Evolutionary conservation across 2,888 invertebrate species (phyloP).

Genomic region (Unio pictorum): DNA sequence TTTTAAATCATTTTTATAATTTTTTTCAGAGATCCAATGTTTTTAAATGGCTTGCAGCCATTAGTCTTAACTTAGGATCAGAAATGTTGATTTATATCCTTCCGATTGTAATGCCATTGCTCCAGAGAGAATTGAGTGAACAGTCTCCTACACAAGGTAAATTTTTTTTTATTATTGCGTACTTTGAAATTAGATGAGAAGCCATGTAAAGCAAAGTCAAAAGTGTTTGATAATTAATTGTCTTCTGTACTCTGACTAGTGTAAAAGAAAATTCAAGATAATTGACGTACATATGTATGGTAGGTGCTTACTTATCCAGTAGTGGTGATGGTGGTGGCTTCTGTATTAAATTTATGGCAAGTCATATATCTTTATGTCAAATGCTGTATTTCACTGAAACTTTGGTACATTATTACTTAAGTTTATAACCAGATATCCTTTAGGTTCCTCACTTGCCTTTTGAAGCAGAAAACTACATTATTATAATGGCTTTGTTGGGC

Average conservation of each 20-base stretch:
- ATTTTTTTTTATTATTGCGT: neutral
- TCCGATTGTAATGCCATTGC: slow-evolving; percentile 80
- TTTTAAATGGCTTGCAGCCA: slow-evolving; percentile 87
- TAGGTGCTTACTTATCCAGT: too few species aligned
- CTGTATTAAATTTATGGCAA: neutral
- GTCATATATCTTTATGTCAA: neutral
- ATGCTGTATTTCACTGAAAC: neutral
- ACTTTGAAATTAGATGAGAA: too few species aligned
- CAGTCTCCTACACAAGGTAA: slow-evolving; percentile 67
- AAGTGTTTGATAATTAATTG: too few species aligned
- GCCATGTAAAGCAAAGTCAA: too few species aligned
- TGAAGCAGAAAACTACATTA: too few species aligned
- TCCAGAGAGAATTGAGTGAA: slow-evolving; percentile 85
- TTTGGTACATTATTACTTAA: neutral
- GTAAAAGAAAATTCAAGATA: too few species aligned
- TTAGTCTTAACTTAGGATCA: slow-evolving; percentile 77
- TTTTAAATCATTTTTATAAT: slow-evolving; percentile 11
- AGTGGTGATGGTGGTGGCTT: neutral
- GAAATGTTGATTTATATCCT: slow-evolving; percentile 76
- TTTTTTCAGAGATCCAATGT: slow-evolving; percentile 81
- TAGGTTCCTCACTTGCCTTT: neutral
- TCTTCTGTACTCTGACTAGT: too few species aligned
- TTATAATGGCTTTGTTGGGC: too few species aligned
- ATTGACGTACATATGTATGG: too few species aligned
- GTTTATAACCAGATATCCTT: neutral